phyloP scores from a whole-genome alignment of 2,797 vertebrate genomes.

The Chaenodraco wilsoni region DNA sequence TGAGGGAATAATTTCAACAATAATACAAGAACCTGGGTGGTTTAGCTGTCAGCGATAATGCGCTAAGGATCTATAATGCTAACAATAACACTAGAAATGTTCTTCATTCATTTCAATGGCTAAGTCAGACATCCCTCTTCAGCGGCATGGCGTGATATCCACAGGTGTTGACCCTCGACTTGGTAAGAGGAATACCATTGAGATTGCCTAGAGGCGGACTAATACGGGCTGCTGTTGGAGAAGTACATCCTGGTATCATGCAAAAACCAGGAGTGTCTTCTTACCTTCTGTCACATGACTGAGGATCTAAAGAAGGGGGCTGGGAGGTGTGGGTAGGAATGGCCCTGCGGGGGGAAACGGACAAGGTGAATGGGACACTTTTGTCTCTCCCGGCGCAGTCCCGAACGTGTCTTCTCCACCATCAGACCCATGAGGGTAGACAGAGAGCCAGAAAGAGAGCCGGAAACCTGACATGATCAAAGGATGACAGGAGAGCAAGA shows the following conservation, averaged over 20 bases:
- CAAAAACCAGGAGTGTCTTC: slow-evolving; percentile 61
- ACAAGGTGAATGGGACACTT: slow-evolving; percentile 68
- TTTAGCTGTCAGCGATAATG: slow-evolving; percentile 45
- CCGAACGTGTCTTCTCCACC: slow-evolving; percentile 55
- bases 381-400: slow-evolving; percentile 58
- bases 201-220: slow-evolving; percentile 43
- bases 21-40: slow-evolving; percentile 29
- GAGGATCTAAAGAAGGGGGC: slow-evolving; percentile 41
- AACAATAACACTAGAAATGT: slow-evolving; percentile 40
- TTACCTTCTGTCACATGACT: slow-evolving; percentile 76
- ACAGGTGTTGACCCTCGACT: slow-evolving; percentile 71
- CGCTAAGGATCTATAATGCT: slow-evolving; percentile 32
- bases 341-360: slow-evolving; percentile 56
- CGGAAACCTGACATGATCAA: slow-evolving; percentile 79
- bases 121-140: slow-evolving; percentile 47
- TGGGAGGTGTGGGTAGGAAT: slow-evolving; percentile 40
- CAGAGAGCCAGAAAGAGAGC: slow-evolving; percentile 55
- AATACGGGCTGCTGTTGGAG: slow-evolving; percentile 54
- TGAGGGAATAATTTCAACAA: slow-evolving; percentile 25
- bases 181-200: slow-evolving; percentile 45
- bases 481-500: slow-evolving; percentile 82
- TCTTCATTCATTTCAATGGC: slow-evolving; percentile 53
- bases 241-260: slow-evolving; percentile 43
- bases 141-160: slow-evolving; percentile 52
- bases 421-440: slow-evolving; percentile 66